Evolutionary conservation across 1,140 invertebrate genomes (phyloP).

Genomic region (Argopecten irradians): DNA sequence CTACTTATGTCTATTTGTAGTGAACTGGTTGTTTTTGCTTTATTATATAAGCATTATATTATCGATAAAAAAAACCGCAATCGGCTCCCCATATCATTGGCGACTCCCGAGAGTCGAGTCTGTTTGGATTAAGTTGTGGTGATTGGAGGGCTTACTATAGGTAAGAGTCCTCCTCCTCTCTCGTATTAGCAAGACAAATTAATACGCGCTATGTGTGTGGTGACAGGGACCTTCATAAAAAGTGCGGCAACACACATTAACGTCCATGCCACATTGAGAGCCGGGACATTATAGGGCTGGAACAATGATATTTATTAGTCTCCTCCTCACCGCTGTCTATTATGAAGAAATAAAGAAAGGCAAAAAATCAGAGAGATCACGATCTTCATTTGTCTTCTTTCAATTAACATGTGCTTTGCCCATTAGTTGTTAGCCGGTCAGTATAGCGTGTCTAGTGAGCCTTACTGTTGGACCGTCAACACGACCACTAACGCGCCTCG

Average conservation of each 20-base stretch:
- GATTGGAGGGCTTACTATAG: neutral
- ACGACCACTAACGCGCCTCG: neutral
- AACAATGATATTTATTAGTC: neutral
- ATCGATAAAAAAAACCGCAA: no score
- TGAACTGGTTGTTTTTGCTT: no score
- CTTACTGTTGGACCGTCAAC: neutral
- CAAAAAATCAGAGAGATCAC: conserved; percentile 16
- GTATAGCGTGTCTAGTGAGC: neutral
- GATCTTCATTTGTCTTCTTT: conserved; percentile 22
- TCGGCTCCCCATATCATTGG: no score
- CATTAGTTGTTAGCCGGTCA: neutral
- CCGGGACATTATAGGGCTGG: neutral
- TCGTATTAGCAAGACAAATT: neutral
- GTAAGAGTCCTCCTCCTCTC: neutral
- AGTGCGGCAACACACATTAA: neutral
- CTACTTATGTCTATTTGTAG: no score
- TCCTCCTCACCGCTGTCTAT: neutral
- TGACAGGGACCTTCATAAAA: conserved; percentile 6
- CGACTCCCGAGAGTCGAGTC: no score
- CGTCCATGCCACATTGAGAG: conserved; percentile 13
- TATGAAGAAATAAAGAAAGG: conserved; percentile 21
- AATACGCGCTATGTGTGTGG: neutral
- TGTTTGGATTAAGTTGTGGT: neutral
- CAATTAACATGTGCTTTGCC: neutral
- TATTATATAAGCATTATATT: no score